These are phyloP conservation scores for Penaeus chinensis DNA, from an alignment of 1,140 invertebrate genomes.

Conservation along the genomic window DNA sequence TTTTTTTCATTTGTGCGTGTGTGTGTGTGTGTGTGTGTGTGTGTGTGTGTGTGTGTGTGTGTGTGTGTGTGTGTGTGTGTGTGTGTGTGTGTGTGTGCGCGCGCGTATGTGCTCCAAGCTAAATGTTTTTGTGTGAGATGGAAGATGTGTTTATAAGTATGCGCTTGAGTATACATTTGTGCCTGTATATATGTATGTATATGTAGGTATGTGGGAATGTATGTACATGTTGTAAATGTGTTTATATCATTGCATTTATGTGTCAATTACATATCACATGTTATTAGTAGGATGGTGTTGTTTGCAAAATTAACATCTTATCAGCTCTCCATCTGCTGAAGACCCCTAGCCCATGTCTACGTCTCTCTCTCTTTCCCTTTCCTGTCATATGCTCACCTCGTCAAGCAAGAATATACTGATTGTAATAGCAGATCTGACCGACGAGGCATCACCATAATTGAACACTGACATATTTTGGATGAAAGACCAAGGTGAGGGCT, in stretches of 20 bases:
- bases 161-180: background rate
- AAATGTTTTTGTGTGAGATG: constrained; percentile 11
- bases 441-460: constrained; percentile 16
- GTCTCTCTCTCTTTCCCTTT: too few relatives aligned
- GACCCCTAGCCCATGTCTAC: too few relatives aligned
- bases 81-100: constrained; percentile 23
- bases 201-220: background rate
- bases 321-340: too few relatives aligned
- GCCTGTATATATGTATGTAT: background rate
- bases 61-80: constrained; percentile 27
- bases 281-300: too few relatives aligned
- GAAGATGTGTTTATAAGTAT: constrained; percentile 3
- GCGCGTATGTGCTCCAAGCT: constrained; percentile 10
- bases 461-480: constrained; percentile 33
- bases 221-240: background rate
- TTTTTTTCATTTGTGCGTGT: constrained; percentile 3
- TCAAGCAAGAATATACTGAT: background rate
- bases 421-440: constrained; percentile 8
- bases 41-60: background rate
- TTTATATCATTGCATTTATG: too few relatives aligned
- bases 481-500: background rate
- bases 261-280: too few relatives aligned
- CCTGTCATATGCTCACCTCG: too few relatives aligned
- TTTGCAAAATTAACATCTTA: too few relatives aligned
- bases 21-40: background rate